Percentiles rank a stretch among this genome's conserved stretches.
Conservation (phyloP, 2,797 vertebrate genomes). For the Danio tinwini region DNA sequence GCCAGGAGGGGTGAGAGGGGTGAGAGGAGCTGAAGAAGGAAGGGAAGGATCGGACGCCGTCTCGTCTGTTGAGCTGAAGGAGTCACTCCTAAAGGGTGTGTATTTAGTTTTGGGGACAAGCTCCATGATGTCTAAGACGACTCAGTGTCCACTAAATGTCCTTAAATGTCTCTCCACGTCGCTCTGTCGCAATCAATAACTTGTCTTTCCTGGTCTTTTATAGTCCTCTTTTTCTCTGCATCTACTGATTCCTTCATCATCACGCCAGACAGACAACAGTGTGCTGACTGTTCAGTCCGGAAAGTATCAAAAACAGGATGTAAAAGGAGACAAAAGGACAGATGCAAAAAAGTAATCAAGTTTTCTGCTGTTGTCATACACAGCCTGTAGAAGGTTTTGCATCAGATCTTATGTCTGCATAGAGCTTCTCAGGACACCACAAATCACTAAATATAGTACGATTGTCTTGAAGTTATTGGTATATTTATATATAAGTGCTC, state of each 20-base stretch:
- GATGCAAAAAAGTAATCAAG: conserved; percentile 35
- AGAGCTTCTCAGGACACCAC: conserved; percentile 46
- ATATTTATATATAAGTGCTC: conserved; percentile 15
- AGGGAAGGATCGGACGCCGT: conserved; percentile 78
- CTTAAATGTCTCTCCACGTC: conserved; percentile 47
- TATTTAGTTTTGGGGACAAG: conserved; percentile 93
- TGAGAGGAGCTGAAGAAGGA: conserved; percentile 74
- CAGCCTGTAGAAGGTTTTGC: conserved; percentile 51
- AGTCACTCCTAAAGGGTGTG: conserved; percentile 92
- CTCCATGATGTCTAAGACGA: conserved; percentile 79
- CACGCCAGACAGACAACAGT: conserved; percentile 32
- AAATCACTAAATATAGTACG: conserved; percentile 39
- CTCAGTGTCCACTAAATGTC: conserved; percentile 1
- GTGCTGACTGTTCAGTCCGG: conserved; percentile 26
- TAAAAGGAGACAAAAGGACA: conserved; percentile 47
- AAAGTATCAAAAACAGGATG: conserved; percentile 14
- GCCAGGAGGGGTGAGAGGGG: conserved; percentile 71
- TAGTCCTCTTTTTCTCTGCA: conserved; percentile 33
- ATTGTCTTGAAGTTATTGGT: conserved; percentile 57
- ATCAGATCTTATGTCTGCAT: conserved; percentile 59
- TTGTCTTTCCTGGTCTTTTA: conserved; percentile 42
- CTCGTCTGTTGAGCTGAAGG: conserved; percentile 87
- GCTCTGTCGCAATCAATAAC: conserved; percentile 51
- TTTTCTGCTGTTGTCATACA: conserved; percentile 44
- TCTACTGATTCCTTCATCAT: conserved; percentile 51